Conservation (phyloP, 1,140 invertebrate species). For the Cheumatopsyche charites region DNA sequence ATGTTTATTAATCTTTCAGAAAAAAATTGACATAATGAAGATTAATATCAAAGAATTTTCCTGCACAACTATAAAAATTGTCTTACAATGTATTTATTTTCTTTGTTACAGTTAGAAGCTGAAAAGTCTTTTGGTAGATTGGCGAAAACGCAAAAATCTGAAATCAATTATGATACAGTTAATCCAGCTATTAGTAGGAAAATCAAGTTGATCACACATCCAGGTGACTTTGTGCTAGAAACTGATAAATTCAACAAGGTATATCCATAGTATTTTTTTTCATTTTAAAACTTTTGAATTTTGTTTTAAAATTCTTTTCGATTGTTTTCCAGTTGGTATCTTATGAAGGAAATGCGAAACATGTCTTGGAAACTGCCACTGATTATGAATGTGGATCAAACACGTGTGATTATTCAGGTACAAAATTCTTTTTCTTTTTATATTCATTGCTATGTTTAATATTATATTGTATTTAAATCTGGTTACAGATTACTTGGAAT, state of each 20-base stretch:
- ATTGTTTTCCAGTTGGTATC: slow-evolving; percentile 58
- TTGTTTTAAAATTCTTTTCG: slow-evolving; percentile 20
- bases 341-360: slow-evolving; percentile 56
- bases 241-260: slow-evolving; percentile 62
- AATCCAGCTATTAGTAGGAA: slow-evolving; percentile 56
- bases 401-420: slow-evolving; percentile 46
- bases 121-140: slow-evolving; percentile 44
- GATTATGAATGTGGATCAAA: slow-evolving; percentile 53
- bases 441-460: slow-evolving; percentile 1
- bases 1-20: too few relatives aligned
- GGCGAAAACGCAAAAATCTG: slow-evolving; percentile 33
- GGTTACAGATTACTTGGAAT: slow-evolving; percentile 54
- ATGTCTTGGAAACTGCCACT: slow-evolving; percentile 53
- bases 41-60: too few relatives aligned
- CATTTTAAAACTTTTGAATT: slow-evolving; percentile 27
- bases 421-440: slow-evolving; percentile 6
- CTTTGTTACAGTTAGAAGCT: slow-evolving; percentile 41
- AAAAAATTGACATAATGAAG: too few relatives aligned
- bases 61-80: neutral
- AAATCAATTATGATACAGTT: slow-evolving; percentile 37
- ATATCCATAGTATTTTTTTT: slow-evolving; percentile 13
- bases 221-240: slow-evolving; percentile 63
- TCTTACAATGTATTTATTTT: slow-evolving; percentile 11
- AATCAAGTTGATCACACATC: slow-evolving; percentile 59
- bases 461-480: neutral